A percentile compares a stretch with the other conserved stretches of the same genome.
phyloP scores from a whole-genome alignment of 2,888 invertebrate genomes.

The Xanthia togata region DNA sequence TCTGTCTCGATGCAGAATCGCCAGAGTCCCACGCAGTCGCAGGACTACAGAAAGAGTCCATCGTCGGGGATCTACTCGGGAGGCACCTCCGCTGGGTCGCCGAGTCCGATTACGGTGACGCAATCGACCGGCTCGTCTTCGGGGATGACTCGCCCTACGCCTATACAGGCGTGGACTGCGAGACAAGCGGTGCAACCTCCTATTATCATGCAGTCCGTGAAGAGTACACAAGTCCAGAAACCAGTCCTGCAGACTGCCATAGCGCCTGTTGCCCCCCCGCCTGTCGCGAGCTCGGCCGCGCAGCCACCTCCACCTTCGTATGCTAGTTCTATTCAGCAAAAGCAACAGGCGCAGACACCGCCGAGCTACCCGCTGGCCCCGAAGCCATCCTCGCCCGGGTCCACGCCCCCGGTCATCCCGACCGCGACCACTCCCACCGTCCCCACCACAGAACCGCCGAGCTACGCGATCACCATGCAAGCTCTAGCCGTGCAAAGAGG shows the following conservation, averaged over 20 bases:
- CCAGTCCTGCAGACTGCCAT: slow-evolving; percentile 98
- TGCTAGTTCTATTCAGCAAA: slow-evolving; percentile 95
- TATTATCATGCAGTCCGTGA: slow-evolving; percentile 99
- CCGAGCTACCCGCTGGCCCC: slow-evolving; percentile 89
- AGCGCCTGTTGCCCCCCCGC: slow-evolving; percentile 95
- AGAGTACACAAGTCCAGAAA: slow-evolving; percentile 98
- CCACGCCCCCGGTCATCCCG: slow-evolving; percentile 84
- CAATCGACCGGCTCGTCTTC: slow-evolving; percentile 91
- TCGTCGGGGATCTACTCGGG: slow-evolving; percentile 96
- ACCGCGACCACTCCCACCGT: slow-evolving; percentile 88
- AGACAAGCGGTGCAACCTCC: slow-evolving; percentile 97
- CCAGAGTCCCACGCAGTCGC: slow-evolving; percentile 95
- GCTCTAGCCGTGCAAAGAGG: slow-evolving; percentile 93
- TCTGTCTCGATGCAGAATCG: slow-evolving; percentile 96
- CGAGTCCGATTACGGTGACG: slow-evolving; percentile 94
- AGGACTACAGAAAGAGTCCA: slow-evolving; percentile 95
- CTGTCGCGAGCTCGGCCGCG: slow-evolving; percentile 86
- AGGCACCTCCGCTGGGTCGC: slow-evolving; percentile 95
- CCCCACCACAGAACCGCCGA: slow-evolving; percentile 96
- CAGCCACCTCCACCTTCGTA: slow-evolving; percentile 95
- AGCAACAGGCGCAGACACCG: slow-evolving; percentile 90
- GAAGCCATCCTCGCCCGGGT: slow-evolving; percentile 89
- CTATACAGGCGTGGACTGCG: slow-evolving; percentile 95
- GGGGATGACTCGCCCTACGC: slow-evolving; percentile 94
- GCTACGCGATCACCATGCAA: slow-evolving; percentile 97